These are phyloP conservation scores for Rhipidura dahli DNA, from an alignment of 2,113 vertebrate species.

Conservation along the genomic window DNA sequence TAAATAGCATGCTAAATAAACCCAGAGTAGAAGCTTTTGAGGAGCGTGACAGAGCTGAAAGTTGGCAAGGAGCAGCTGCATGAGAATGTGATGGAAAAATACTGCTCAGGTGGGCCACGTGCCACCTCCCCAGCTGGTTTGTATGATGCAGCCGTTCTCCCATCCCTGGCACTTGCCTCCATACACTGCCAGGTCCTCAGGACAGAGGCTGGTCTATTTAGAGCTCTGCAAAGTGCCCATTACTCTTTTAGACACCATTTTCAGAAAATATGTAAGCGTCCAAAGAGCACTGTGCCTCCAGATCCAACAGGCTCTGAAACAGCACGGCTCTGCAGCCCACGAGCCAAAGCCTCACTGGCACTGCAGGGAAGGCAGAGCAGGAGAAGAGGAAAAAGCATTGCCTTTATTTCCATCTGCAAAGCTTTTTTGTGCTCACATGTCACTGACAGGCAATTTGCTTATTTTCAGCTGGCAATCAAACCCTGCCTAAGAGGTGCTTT, in stretches of 20 bases:
- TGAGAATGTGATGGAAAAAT: slow-evolving; percentile 54
- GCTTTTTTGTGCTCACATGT: slow-evolving; percentile 20
- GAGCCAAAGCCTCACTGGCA: neutral
- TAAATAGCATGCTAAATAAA: slow-evolving; percentile 46
- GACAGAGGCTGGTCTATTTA: slow-evolving; percentile 42
- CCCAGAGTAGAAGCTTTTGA: slow-evolving; percentile 17
- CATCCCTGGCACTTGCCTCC: neutral
- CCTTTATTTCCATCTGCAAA: slow-evolving; percentile 41
- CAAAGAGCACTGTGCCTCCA: neutral
- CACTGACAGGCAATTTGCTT: neutral
- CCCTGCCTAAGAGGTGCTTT: neutral
- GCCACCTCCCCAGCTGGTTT: slow-evolving; percentile 26
- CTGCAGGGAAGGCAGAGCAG: slow-evolving; percentile 5
- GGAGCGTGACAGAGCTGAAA: slow-evolving; percentile 16
- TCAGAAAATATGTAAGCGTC: neutral
- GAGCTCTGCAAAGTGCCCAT: slow-evolving; percentile 43
- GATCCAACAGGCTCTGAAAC: neutral
- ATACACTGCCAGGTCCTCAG: neutral
- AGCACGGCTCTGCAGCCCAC: neutral
- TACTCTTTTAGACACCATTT: slow-evolving; percentile 38
- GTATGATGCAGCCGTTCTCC: neutral
- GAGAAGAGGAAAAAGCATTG: neutral
- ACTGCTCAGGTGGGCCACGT: slow-evolving; percentile 63
- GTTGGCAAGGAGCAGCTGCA: slow-evolving; percentile 38
- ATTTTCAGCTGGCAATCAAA: slow-evolving; percentile 35